Conservation (phyloP, 1,140 invertebrate genomes). For the Pectinophora gossypiella region DNA sequence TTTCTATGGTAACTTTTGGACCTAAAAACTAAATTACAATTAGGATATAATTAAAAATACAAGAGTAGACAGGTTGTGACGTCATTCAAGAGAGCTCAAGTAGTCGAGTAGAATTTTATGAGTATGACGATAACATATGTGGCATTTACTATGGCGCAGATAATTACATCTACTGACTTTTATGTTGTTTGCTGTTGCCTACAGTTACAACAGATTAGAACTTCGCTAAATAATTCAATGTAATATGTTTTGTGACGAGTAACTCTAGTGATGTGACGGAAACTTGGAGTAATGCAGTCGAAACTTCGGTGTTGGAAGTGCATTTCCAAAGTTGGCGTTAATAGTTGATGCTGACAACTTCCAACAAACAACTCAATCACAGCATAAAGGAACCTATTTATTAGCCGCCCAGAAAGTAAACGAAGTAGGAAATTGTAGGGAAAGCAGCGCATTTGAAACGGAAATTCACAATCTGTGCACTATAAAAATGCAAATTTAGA, state of each 20-base stretch:
- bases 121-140: constrained; percentile 3
- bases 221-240: too few species aligned
- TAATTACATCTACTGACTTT: background rate
- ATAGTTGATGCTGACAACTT: too few species aligned
- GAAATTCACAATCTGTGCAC: background rate
- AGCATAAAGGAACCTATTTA: too few species aligned
- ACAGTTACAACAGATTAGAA: too few species aligned
- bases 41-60: constrained; percentile 11
- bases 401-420: too few species aligned
- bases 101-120: background rate
- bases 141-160: constrained; percentile 21
- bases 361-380: too few species aligned
- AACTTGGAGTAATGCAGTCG: too few species aligned
- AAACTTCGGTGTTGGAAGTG: too few species aligned
- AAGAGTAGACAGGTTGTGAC: constrained; percentile 13
- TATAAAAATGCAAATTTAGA: background rate
- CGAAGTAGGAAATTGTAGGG: too few species aligned
- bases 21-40: constrained; percentile 21
- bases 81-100: constrained; percentile 13
- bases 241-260: too few species aligned
- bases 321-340: too few species aligned
- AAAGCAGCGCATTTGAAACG: background rate
- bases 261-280: too few species aligned
- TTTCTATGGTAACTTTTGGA: constrained; percentile 30
- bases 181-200: background rate